phyloP scores from a whole-genome alignment of 2,888 invertebrate genomes.

The Cerceris rybyensis region DNA sequence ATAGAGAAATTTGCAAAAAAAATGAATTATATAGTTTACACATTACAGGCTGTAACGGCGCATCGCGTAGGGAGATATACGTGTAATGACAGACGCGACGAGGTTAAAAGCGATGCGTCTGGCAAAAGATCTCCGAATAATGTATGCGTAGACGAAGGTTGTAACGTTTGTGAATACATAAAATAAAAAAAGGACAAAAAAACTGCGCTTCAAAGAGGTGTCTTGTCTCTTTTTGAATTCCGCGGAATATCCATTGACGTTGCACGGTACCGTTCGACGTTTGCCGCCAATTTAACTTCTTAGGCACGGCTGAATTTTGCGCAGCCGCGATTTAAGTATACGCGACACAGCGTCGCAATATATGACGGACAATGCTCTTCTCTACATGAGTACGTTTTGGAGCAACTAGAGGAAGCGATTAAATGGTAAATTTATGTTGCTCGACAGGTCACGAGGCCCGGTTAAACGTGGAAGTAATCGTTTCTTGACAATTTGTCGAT shows the following conservation, averaged over 20 bases:
- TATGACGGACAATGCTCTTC: too few species aligned
- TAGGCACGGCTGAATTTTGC: too few species aligned
- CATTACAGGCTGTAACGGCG: slow-evolving; percentile 28
- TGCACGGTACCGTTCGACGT: too few species aligned
- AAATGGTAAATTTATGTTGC: too few species aligned
- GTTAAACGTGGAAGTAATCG: too few species aligned
- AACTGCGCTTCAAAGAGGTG: slow-evolving; percentile 50
- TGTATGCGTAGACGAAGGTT: slow-evolving; percentile 75
- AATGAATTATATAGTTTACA: slow-evolving; percentile 44
- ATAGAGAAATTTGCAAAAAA: slow-evolving; percentile 12
- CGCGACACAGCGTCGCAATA: too few species aligned
- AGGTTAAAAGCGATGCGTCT: slow-evolving; percentile 50
- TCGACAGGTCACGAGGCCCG: too few species aligned
- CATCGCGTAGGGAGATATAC: slow-evolving; percentile 34
- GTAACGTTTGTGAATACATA: slow-evolving; percentile 78
- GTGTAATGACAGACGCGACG: slow-evolving; percentile 20
- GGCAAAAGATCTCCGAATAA: slow-evolving; percentile 71
- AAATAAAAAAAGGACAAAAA: slow-evolving; percentile 72
- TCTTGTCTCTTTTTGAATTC: neutral
- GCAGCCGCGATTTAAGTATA: too few species aligned
- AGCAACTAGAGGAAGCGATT: too few species aligned
- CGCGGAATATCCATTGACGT: neutral
- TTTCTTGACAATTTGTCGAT: too few species aligned
- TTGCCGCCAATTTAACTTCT: too few species aligned
- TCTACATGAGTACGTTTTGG: too few species aligned